These are phyloP conservation scores for Leucoraja erinaceus DNA, from an alignment of 2,113 vertebrate species.

Conservation along the genomic window DNA sequence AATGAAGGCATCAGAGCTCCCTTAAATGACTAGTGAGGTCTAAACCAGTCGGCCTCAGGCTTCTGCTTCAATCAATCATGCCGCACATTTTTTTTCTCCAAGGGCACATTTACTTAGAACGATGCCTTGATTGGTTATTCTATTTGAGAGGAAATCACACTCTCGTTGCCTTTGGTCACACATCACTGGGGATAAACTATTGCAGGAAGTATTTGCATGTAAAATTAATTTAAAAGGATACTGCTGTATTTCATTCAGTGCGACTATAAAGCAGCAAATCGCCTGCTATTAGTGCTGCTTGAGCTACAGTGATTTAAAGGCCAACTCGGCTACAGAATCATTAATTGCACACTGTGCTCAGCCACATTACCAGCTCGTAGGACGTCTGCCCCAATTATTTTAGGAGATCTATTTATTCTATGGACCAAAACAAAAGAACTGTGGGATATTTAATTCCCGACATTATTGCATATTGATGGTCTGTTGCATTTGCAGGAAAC, in stretches of 20 bases:
- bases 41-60: constrained; percentile 18
- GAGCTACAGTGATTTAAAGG: constrained; percentile 27
- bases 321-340: constrained; percentile 24
- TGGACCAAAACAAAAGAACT: too few relatives aligned
- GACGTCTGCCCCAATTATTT: constrained; percentile 31
- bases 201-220: constrained; percentile 29
- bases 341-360: constrained; percentile 29
- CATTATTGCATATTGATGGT: background rate
- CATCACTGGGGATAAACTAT: constrained; percentile 30
- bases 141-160: background rate
- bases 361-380: background rate
- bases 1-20: constrained; percentile 43
- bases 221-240: constrained; percentile 33
- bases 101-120: constrained; percentile 38
- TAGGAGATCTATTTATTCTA: constrained; percentile 15
- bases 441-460: background rate
- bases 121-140: constrained; percentile 27
- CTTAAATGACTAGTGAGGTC: constrained; percentile 39
- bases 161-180: constrained; percentile 36
- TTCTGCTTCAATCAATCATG: constrained; percentile 43
- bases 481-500: background rate
- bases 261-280: constrained; percentile 25
- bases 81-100: constrained; percentile 27
- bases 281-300: constrained; percentile 26
- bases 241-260: background rate